A percentile compares a stretch with the other conserved stretches of the same genome.
Conservation (phyloP, 2,113 vertebrate genomes). For the Pseudopipra pipra region DNA sequence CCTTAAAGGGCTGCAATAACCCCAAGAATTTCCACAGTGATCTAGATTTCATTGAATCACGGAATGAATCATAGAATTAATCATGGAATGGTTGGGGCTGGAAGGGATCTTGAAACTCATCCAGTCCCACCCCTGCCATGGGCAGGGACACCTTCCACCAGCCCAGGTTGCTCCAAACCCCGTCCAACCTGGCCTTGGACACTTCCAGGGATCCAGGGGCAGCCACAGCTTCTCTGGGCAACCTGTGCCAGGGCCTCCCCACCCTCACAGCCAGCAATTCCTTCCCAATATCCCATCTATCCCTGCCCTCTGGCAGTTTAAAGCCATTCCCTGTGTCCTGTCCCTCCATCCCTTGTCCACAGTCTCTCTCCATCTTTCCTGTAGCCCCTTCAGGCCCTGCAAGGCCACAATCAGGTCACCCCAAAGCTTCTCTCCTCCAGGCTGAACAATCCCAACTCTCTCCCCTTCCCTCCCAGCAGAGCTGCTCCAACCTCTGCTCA, state of each 20-base stretch:
- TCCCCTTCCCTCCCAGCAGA: neutral
- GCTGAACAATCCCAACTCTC: neutral
- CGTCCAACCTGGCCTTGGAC: rapidly evolving
- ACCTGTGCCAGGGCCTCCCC: neutral
- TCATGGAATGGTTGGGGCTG: rapidly evolving
- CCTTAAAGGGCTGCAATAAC: neutral
- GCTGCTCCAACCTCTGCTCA: neutral
- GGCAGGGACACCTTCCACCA: rapidly evolving
- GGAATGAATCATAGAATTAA: rapidly evolving
- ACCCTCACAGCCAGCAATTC: rapidly evolving
- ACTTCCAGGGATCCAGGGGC: neutral
- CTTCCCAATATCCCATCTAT: rapidly evolving
- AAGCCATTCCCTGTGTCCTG: rapidly evolving
- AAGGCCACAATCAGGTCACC: neutral
- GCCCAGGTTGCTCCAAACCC: rapidly evolving
- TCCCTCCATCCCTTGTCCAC: rapidly evolving
- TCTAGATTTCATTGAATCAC: neutral
- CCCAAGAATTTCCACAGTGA: neutral
- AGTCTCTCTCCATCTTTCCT: rapidly evolving
- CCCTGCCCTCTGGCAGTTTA: rapidly evolving
- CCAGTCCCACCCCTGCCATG: neutral
- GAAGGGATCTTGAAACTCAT: rapidly evolving
- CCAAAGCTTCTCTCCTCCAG: neutral
- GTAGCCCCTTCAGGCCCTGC: rapidly evolving
- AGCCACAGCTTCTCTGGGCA: neutral